Evolutionary conservation across 2,888 invertebrate species (phyloP).

Genomic region (Steinernema scapterisci): DNA sequence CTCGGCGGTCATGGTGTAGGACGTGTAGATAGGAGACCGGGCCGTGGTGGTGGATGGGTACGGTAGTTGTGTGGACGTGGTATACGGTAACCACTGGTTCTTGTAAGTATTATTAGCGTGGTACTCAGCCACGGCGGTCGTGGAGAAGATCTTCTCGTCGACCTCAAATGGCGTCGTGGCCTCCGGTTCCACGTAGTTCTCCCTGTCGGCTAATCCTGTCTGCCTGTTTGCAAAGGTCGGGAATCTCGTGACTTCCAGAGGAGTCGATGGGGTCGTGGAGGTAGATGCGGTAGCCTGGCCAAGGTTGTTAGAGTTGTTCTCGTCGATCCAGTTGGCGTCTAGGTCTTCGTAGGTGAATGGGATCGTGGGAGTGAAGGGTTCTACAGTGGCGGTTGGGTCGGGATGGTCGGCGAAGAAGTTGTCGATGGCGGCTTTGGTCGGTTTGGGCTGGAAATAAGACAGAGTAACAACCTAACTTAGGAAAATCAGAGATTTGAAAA

Average conservation of each 20-base stretch:
- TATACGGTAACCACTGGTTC: background rate
- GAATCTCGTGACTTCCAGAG: conserved; percentile 2
- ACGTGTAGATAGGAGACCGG: background rate
- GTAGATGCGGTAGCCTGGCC: background rate
- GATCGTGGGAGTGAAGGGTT: conserved; percentile 18
- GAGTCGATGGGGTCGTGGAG: background rate
- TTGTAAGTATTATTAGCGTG: background rate
- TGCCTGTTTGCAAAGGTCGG: background rate
- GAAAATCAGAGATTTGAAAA: no score
- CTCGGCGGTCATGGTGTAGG: conserved; percentile 13
- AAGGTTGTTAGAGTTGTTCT: conserved; percentile 10
- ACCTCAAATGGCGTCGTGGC: conserved; percentile 12
- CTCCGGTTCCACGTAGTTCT: background rate
- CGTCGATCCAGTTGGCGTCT: conserved; percentile 28
- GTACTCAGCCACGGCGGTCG: background rate
- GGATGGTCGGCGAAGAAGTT: background rate
- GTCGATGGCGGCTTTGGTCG: background rate
- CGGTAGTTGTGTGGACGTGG: background rate
- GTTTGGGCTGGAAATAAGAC: background rate
- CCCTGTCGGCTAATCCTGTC: background rate
- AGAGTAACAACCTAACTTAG: no score
- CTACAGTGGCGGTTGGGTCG: background rate
- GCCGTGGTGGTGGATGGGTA: background rate
- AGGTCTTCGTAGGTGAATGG: conserved; percentile 26
- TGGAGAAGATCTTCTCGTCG: conserved; percentile 21